Percentiles rank a stretch among this genome's conserved stretches.
Evolutionary conservation across 1,140 invertebrate genomes (phyloP).

Genomic region (Globodera rostochiensis): DNA sequence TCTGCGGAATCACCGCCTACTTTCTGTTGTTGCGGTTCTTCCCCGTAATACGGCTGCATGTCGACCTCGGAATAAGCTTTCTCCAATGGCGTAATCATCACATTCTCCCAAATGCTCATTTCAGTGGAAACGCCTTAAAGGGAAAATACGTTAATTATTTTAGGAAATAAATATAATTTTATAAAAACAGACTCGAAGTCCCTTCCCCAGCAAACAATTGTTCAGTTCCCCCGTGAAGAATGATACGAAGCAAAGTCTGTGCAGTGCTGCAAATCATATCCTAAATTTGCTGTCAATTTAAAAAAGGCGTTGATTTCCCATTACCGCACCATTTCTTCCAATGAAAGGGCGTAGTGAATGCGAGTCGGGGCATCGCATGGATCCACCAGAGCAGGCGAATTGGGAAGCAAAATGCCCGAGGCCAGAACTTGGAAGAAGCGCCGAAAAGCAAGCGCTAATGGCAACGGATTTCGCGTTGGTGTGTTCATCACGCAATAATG

Average conservation of each 20-base stretch:
- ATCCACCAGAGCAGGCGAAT: conserved; percentile 88
- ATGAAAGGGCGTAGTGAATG: conserved; percentile 84
- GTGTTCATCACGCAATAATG: conserved; percentile 97
- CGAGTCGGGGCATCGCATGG: conserved; percentile 87
- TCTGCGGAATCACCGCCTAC: neutral
- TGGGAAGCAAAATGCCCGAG: conserved; percentile 90
- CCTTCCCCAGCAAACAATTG: conserved; percentile 32
- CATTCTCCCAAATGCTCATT: conserved; percentile 42
- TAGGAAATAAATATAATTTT: neutral
- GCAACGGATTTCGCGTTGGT: conserved; percentile 79
- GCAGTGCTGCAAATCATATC: conserved; percentile 44
- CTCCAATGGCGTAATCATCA: conserved; percentile 39
- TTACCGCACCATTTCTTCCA: conserved; percentile 79
- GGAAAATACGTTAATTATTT: conserved; percentile 9
- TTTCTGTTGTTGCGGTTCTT: conserved; percentile 5
- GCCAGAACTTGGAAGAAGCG: conserved; percentile 85
- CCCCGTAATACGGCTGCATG: conserved; percentile 40
- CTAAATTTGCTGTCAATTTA: neutral
- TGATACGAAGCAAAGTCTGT: conserved; percentile 38
- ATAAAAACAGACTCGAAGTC: conserved; percentile 14
- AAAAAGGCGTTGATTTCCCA: neutral
- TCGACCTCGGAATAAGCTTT: conserved; percentile 42
- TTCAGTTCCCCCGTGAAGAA: conserved; percentile 40
- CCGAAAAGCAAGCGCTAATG: conserved; percentile 85
- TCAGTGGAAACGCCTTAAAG: conserved; percentile 35